A percentile compares a stretch with the other conserved stretches of the same genome.
Conservation (phyloP, 1,140 invertebrate genomes). For the Drosophila rufa region DNA sequence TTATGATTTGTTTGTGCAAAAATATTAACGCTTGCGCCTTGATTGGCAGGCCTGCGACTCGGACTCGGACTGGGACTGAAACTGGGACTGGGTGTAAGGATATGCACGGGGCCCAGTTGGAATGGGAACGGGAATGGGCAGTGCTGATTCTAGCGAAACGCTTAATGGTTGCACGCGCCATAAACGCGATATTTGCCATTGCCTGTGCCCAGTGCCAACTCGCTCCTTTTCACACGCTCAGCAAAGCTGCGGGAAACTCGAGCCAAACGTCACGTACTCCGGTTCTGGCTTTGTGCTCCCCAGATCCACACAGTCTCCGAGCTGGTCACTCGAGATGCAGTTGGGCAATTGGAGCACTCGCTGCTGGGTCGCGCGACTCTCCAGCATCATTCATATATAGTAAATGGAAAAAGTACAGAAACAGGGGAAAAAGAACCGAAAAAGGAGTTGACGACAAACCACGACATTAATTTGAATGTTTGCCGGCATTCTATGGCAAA, state of each 20-base stretch:
- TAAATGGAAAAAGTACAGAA: background rate
- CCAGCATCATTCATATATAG: slow-evolving; percentile 1
- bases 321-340: slow-evolving; percentile 29
- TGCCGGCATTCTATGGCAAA: slow-evolving; percentile 68
- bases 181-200: slow-evolving; percentile 45
- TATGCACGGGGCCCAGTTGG: slow-evolving; percentile 14
- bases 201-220: slow-evolving; percentile 18
- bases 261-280: slow-evolving; percentile 56
- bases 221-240: slow-evolving; percentile 74
- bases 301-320: slow-evolving; percentile 3
- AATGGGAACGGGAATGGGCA: slow-evolving; percentile 7
- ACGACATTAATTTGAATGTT: slow-evolving; percentile 74
- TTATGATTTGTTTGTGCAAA: slow-evolving; percentile 81
- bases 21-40: slow-evolving; percentile 57
- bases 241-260: slow-evolving; percentile 35
- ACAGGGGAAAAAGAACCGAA: slow-evolving; percentile 32
- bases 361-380: slow-evolving; percentile 46
- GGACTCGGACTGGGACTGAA: slow-evolving; percentile 17
- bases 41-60: slow-evolving; percentile 44
- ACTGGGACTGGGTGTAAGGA: background rate
- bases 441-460: slow-evolving; percentile 55
- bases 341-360: slow-evolving; percentile 57
- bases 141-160: slow-evolving; percentile 65
- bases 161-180: slow-evolving; percentile 76
- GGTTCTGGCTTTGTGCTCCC: slow-evolving; percentile 25